These are phyloP conservation scores for Cardiocondyla obscurior DNA, from an alignment of 1,140 invertebrate genomes.

Conservation along the genomic window DNA sequence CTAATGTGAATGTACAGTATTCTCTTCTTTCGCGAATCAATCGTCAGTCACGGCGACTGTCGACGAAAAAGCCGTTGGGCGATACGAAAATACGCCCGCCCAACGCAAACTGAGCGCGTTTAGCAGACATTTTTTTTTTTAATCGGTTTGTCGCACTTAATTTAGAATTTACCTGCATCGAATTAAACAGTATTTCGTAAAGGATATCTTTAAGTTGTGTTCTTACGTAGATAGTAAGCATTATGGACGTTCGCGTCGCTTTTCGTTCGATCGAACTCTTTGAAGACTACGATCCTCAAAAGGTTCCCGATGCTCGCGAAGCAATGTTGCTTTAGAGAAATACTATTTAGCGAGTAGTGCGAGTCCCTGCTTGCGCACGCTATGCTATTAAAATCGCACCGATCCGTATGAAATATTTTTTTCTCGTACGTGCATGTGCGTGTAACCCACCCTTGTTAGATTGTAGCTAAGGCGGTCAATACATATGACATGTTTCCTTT, in stretches of 20 bases:
- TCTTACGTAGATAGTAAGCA: constrained; percentile 35
- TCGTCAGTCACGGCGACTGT: not conserved
- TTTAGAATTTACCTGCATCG: constrained; percentile 35
- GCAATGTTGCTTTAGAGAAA: constrained; percentile 55
- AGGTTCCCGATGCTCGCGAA: constrained; percentile 30
- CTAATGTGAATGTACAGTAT: not conserved
- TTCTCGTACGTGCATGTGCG: constrained; percentile 29
- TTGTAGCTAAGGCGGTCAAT: constrained; percentile 41
- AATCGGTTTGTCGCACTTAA: constrained; percentile 8
- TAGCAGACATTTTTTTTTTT: not conserved
- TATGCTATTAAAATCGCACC: constrained; percentile 33
- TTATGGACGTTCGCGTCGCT: not conserved
- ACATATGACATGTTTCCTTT: constrained; percentile 67
- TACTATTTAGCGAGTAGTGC: constrained; percentile 65
- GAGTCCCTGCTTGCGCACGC: constrained; percentile 64
- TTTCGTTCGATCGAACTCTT: not conserved
- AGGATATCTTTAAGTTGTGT: constrained; percentile 30
- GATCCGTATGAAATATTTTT: constrained; percentile 53
- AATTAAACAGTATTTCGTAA: constrained; percentile 53
- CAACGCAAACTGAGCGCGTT: no score
- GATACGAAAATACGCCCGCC: no score
- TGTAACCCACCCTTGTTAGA: constrained; percentile 36
- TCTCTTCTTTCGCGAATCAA: constrained; percentile 17
- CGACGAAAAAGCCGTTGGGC: constrained; percentile 1
- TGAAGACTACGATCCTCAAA: constrained; percentile 7